phyloP scores from a whole-genome alignment of 2,888 invertebrate species.

The Nephrotoma flavescens region DNA sequence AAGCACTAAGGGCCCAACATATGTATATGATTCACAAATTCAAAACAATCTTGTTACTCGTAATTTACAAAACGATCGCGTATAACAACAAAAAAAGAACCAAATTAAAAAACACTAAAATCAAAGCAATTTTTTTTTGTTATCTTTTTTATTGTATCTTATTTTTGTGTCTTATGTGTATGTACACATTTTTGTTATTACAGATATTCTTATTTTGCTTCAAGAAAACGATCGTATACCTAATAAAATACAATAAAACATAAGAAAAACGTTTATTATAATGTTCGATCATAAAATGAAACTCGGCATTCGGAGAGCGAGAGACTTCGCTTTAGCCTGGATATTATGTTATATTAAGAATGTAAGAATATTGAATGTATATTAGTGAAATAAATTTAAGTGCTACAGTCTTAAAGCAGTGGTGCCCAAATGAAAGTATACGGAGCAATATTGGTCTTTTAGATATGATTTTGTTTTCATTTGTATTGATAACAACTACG shows the following conservation, averaged over 20 bases:
- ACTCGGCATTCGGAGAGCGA: background rate
- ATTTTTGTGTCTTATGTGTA: background rate
- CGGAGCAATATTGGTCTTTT: too few species aligned
- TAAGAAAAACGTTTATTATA: background rate
- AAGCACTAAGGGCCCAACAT: too few species aligned
- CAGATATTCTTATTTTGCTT: background rate
- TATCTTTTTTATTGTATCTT: background rate
- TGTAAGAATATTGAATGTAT: background rate
- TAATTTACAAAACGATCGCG: background rate
- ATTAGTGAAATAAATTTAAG: background rate
- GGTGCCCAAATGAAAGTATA: background rate
- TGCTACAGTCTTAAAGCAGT: background rate
- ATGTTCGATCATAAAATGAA: background rate
- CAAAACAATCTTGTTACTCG: too few species aligned
- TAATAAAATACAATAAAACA: background rate
- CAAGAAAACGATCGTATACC: background rate
- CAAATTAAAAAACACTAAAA: background rate
- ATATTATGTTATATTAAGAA: background rate
- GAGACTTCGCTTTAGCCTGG: background rate
- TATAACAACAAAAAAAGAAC: background rate
- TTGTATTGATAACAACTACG: too few species aligned
- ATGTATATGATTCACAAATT: too few species aligned
- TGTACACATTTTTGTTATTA: background rate
- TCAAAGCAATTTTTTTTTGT: background rate
- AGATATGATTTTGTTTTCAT: too few species aligned